Conservation (phyloP, 1,140 invertebrate genomes). For the Apis mellifera region Amel_HAv3.1 CM009931.2:21095001-21095500, state of each 20-base stretch:
- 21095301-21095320: neutral
- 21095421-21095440: no score
- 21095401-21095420: no score
- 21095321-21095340: no score
- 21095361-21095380: no score
- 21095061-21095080: constrained; percentile 5
- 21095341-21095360: no score
- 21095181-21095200: constrained; percentile 19
- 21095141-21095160: neutral
- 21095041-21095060: neutral
- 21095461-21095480: no score
- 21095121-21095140: neutral
- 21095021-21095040: neutral
- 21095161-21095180: neutral
- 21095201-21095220: neutral
- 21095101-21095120: neutral
- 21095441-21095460: no score
- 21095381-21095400: no score
- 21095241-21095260: neutral
- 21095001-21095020: neutral
- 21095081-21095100: neutral
- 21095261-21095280: neutral
- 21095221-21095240: neutral
- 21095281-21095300: neutral
- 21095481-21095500: no score